phyloP scores from a whole-genome alignment of 2,797 vertebrate species.

The Pipistrellus nathusii region DNA sequence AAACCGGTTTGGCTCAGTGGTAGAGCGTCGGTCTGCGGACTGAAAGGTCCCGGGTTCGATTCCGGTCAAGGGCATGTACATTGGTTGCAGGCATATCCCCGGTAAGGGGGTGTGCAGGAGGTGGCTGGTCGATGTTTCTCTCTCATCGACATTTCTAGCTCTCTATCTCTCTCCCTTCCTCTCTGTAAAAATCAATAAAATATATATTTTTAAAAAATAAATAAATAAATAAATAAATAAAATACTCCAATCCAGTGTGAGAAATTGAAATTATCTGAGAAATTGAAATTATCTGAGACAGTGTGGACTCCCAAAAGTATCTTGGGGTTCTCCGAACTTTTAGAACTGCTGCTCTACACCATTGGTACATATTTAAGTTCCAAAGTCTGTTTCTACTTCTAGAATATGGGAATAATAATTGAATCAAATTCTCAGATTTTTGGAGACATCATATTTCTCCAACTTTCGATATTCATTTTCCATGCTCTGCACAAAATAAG shows the following conservation, averaged over 20 bases:
- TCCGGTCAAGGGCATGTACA: no score
- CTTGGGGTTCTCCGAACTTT: not conserved
- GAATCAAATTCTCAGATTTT: not conserved
- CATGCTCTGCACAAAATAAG: slow-evolving; percentile 1
- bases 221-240: no score
- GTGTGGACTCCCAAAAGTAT: not conserved
- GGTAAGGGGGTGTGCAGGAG: no score
- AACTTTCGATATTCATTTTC: slow-evolving; percentile 17
- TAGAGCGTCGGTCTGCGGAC: no score
- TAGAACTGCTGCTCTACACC: not conserved
- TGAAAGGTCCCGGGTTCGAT: no score
- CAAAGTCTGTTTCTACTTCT: not conserved
- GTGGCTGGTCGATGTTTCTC: no score
- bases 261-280: not conserved
- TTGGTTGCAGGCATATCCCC: no score
- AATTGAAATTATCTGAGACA: not conserved
- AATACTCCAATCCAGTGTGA: not conserved
- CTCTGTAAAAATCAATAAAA: no score
- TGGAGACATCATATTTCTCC: not conserved
- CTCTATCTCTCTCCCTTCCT: no score
- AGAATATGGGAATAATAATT: not conserved
- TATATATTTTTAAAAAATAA: no score
- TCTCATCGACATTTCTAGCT: no score
- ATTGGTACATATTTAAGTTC: not conserved
- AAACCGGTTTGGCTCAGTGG: no score